A percentile compares a stretch with the other conserved stretches of the same genome.
These are phyloP conservation scores for Trichosurus vulpecula DNA, from an alignment of 2,797 vertebrate genomes.

Conservation along the genomic window DNA sequence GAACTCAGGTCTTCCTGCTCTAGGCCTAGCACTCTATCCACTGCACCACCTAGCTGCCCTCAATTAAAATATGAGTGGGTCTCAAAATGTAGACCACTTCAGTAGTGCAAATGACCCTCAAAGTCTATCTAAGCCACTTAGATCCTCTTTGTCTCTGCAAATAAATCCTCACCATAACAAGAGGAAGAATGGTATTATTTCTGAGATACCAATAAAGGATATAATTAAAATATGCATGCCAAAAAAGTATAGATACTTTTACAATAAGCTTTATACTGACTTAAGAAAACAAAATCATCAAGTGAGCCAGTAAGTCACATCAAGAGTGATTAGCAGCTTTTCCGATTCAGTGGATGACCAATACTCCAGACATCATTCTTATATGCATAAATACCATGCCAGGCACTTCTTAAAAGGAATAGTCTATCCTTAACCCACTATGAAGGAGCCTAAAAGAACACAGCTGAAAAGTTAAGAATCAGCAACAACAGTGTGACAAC, in stretches of 20 bases:
- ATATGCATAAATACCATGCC: not conserved
- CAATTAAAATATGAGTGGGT: slow-evolving; percentile 7
- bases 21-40: no score
- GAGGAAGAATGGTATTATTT: slow-evolving; percentile 5
- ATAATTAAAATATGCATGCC: slow-evolving; percentile 35
- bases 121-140: slow-evolving; percentile 10
- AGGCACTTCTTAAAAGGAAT: not conserved
- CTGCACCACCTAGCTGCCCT: no score
- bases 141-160: not conserved
- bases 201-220: slow-evolving; percentile 4
- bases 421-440: not conserved
- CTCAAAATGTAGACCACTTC: slow-evolving; percentile 37
- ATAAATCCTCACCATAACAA: slow-evolving; percentile 42
- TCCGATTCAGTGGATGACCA: not conserved
- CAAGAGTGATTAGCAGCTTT: slow-evolving; percentile 28
- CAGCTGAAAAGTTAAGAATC: slow-evolving; percentile 5
- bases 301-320: not conserved
- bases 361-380: not conserved
- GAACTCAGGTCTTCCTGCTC: no score
- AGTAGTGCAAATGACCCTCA: slow-evolving; percentile 21
- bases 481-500: slow-evolving; percentile 3
- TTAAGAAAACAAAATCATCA: slow-evolving; percentile 40
- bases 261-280: slow-evolving; percentile 1
- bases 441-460: slow-evolving; percentile 48
- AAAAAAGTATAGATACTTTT: slow-evolving; percentile 16